A percentile compares a stretch with the other conserved stretches of the same genome.
These are phyloP conservation scores for Crypturellus tataupa DNA, from an alignment of 2,797 vertebrate species.

Conservation along the genomic window DNA sequence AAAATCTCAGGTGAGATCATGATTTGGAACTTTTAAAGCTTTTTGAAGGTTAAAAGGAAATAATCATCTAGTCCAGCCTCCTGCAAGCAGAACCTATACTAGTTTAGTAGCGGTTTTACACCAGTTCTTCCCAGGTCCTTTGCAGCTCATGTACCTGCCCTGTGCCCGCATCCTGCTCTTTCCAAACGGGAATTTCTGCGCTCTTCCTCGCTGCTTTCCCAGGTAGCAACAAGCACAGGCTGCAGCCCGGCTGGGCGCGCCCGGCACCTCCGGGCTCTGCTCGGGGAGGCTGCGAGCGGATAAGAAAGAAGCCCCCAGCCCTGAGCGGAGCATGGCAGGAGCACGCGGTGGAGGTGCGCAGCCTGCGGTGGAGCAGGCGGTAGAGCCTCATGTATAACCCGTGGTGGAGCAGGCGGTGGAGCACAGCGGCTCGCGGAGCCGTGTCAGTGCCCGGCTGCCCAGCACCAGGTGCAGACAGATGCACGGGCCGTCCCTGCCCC, in stretches of 20 bases:
- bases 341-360: too few species aligned
- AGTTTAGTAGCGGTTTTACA: not conserved
- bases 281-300: too few species aligned
- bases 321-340: fast-evolving
- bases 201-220: not conserved
- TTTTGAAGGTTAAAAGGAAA: not conserved
- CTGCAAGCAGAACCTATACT: not conserved
- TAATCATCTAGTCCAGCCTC: not conserved
- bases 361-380: too few species aligned
- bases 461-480: too few species aligned
- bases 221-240: fast-evolving
- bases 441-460: too few species aligned
- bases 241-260: not conserved
- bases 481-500: too few species aligned
- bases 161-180: too few species aligned
- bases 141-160: not conserved
- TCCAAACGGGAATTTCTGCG: not conserved
- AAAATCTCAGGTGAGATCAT: not conserved
- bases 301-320: not conserved
- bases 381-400: too few species aligned
- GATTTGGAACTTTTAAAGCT: not conserved
- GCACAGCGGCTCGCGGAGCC: too few species aligned
- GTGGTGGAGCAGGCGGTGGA: too few species aligned
- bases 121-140: not conserved
- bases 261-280: too few species aligned